A percentile compares a stretch with the other conserved stretches of the same genome.
These are phyloP conservation scores for Protobothrops flavoviridis DNA, from an alignment of 2,113 vertebrate species.

Conservation along the genomic window DNA sequence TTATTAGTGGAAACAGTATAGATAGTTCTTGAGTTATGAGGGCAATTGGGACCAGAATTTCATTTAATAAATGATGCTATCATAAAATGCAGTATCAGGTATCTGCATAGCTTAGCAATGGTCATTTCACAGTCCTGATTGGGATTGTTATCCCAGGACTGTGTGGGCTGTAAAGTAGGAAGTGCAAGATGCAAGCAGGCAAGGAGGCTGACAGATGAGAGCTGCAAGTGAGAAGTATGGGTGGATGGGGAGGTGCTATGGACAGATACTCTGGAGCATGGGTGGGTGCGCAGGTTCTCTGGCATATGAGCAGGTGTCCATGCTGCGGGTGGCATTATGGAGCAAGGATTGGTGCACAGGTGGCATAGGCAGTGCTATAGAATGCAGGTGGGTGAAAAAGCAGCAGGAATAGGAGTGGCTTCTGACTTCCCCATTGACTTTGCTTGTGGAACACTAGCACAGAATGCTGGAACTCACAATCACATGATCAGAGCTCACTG, in stretches of 20 bases:
- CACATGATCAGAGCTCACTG: not conserved
- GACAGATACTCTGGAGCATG: not conserved
- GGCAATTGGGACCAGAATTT: not conserved
- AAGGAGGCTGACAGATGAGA: not conserved
- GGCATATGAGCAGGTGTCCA: not conserved
- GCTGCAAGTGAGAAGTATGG: not conserved
- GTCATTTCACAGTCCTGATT: not conserved
- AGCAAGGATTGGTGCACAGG: not conserved
- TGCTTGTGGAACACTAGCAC: not conserved
- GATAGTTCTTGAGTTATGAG: not conserved
- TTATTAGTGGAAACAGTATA: not conserved
- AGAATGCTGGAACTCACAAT: not conserved
- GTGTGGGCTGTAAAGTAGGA: not conserved
- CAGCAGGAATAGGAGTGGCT: not conserved
- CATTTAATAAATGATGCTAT: not conserved
- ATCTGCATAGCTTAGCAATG: not conserved
- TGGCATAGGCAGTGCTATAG: not conserved
- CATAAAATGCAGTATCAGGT: not conserved
- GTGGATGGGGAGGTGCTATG: not conserved
- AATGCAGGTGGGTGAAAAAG: not conserved
- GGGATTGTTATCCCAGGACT: not conserved
- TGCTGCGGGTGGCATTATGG: not conserved
- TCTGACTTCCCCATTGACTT: not conserved
- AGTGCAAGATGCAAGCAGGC: not conserved
- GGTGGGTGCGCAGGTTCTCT: not conserved